A percentile compares a stretch with the other conserved stretches of the same genome.
Evolutionary conservation across 1,140 invertebrate species (phyloP).

Genomic region (Telenomus remus): DNA sequence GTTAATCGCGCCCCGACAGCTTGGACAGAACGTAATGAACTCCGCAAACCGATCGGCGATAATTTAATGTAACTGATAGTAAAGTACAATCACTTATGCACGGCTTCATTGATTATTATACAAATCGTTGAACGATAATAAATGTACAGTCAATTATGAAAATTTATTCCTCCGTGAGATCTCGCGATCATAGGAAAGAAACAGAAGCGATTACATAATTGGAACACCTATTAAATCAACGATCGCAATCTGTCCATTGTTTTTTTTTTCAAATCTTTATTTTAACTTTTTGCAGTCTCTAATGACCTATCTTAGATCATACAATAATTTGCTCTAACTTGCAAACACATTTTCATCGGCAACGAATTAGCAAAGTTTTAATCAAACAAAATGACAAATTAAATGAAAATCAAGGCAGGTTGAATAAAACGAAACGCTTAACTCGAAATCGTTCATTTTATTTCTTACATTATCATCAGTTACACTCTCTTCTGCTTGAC

Average conservation of each 20-base stretch:
- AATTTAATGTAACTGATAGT: conserved; percentile 28
- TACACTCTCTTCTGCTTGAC: conserved; percentile 9
- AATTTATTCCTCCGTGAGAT: conserved; percentile 22
- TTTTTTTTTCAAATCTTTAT: conserved; percentile 23
- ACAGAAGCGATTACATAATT: conserved; percentile 40
- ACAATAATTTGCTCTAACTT: too few species aligned
- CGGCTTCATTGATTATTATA: conserved; percentile 24
- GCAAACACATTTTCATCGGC: too few species aligned
- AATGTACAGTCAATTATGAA: conserved; percentile 15
- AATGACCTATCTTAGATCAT: background rate
- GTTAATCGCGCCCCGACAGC: background rate
- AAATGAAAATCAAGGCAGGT: too few species aligned
- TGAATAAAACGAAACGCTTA: background rate
- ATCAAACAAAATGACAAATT: too few species aligned
- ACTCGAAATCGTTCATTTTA: conserved; percentile 5
- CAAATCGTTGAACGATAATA: conserved; percentile 15
- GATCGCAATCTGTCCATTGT: conserved; percentile 23
- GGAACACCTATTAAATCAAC: conserved; percentile 27
- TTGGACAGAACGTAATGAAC: conserved; percentile 5
- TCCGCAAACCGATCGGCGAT: conserved; percentile 13
- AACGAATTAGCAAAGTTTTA: too few species aligned
- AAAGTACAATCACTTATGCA: conserved; percentile 14
- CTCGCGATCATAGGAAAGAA: conserved; percentile 21
- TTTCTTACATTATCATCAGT: conserved; percentile 18
- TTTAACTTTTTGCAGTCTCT: conserved; percentile 2